Conservation (phyloP, 2,113 vertebrate species). For the Gobius niger region DNA sequence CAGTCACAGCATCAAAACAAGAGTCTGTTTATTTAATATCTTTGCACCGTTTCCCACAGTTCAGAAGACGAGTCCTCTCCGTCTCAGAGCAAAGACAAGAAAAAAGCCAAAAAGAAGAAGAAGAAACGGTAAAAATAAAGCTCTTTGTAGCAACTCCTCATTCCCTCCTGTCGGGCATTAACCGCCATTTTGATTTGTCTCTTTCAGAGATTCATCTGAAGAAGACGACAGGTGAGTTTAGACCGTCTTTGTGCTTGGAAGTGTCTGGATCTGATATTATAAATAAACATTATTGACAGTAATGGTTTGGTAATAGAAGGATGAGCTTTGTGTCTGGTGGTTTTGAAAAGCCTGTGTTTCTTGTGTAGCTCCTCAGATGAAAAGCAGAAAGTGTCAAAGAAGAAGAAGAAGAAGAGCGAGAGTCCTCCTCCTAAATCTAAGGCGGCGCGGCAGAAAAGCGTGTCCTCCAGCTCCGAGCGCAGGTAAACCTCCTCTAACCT, state of each 20-base stretch:
- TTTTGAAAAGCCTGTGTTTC: not conserved
- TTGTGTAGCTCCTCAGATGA: constrained; percentile 70
- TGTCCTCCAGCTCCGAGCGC: constrained; percentile 66
- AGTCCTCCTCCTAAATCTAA: constrained; percentile 65
- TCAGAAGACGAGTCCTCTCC: constrained; percentile 82
- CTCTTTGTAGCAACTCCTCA: not conserved
- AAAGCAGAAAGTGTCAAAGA: constrained; percentile 57
- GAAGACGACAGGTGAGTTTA: constrained; percentile 54
- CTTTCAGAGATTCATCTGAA: constrained; percentile 66
- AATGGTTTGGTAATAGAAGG: too few relatives aligned
- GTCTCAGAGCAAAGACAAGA: constrained; percentile 81
- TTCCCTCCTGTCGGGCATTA: not conserved
- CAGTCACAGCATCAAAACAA: too few relatives aligned
- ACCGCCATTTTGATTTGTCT: not conserved
- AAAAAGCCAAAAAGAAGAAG: constrained; percentile 85
- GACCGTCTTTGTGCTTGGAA: not conserved
- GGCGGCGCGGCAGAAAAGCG: constrained; percentile 39
- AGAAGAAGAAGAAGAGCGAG: constrained; percentile 55
- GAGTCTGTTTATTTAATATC: not conserved
- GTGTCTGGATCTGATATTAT: too few relatives aligned
- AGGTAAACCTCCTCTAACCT: constrained; percentile 67
- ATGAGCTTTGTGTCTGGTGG: not conserved
- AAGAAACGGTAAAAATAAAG: constrained; percentile 77
- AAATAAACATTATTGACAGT: too few relatives aligned
- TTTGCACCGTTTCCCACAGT: constrained; percentile 55